Percentiles rank a stretch among this genome's conserved stretches.
Conservation (phyloP, 1,140 invertebrate genomes). For the Plutomurus gul region DNA sequence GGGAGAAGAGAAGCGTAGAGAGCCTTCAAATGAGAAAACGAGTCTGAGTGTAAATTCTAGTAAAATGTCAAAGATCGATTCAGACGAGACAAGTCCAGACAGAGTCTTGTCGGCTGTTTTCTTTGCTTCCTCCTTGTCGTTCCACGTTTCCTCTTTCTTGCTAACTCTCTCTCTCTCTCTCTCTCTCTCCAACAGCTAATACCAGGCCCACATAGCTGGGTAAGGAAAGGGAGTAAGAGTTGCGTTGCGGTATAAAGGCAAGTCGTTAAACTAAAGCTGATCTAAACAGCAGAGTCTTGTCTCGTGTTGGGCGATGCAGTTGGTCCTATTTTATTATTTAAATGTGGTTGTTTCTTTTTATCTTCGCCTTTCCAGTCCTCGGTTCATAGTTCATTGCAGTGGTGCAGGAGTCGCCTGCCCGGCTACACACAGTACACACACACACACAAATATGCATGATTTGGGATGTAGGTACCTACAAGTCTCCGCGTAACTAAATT, state of each 20-base stretch:
- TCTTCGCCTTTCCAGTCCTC: not conserved
- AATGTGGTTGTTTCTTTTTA: conserved; percentile 3
- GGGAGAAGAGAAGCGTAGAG: not conserved
- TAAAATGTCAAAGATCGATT: conserved; percentile 4
- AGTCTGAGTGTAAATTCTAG: not conserved
- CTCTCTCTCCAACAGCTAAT: too few species aligned
- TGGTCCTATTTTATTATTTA: not conserved
- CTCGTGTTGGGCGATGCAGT: not conserved
- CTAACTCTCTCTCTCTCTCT: too few species aligned
- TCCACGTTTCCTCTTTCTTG: too few species aligned
- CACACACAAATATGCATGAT: too few species aligned
- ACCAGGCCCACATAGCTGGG: too few species aligned
- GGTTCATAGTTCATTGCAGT: too few species aligned
- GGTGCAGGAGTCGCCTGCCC: too few species aligned
- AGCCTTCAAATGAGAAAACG: not conserved
- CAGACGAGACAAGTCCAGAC: not conserved
- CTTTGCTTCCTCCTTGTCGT: not conserved
- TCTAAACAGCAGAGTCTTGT: not conserved
- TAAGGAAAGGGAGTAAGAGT: not conserved
- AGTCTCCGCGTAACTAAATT: too few species aligned
- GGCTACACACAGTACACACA: too few species aligned
- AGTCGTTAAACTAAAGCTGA: not conserved
- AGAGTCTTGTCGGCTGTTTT: not conserved
- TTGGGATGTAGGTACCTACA: too few species aligned
- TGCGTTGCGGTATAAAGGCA: not conserved